A percentile compares a stretch with the other conserved stretches of the same genome.
These are phyloP conservation scores for Thymallus thymallus DNA, from an alignment of 2,113 vertebrate species.

Conservation along the genomic window DNA sequence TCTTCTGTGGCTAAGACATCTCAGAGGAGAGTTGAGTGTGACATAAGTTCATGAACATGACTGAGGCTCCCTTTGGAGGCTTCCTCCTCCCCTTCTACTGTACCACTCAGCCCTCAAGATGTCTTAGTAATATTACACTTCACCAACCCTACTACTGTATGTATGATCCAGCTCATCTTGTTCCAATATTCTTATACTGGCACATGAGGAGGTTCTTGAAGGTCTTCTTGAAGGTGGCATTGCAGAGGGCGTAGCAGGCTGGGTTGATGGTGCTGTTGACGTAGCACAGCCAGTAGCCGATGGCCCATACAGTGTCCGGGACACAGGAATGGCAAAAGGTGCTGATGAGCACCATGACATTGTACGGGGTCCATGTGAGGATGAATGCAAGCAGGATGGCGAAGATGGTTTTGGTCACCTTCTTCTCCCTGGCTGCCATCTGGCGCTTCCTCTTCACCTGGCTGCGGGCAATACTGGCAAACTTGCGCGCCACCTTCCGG, in stretches of 20 bases:
- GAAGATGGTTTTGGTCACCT: constrained; percentile 97
- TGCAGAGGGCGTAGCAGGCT: constrained; percentile 97
- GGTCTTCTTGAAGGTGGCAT: constrained; percentile 98
- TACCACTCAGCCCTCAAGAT: not conserved
- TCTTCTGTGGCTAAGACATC: not conserved
- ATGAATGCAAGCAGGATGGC: constrained; percentile 97
- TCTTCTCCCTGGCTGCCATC: constrained; percentile 96
- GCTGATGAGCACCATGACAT: constrained; percentile 97
- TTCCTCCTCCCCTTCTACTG: not conserved
- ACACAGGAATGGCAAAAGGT: constrained; percentile 94
- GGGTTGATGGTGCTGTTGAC: constrained; percentile 99
- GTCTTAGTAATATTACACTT: not conserved
- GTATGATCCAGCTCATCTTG: constrained; percentile 79
- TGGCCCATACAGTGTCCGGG: constrained; percentile 92
- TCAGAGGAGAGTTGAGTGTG: not conserved
- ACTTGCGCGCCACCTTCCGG: constrained; percentile 89
- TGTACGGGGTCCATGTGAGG: constrained; percentile 97
- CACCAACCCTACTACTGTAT: not conserved
- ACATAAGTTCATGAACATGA: too few relatives aligned
- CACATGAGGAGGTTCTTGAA: constrained; percentile 96
- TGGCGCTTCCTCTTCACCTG: constrained; percentile 96
- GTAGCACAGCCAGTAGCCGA: constrained; percentile 98
- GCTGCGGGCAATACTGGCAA: constrained; percentile 95
- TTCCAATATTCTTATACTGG: constrained; percentile 96
- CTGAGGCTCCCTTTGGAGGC: too few relatives aligned